Evolutionary conservation across 1,140 invertebrate genomes (phyloP), one percentile per base, ranked within the genome.

Genomic region (Acyrthosiphon pisum): DNA sequence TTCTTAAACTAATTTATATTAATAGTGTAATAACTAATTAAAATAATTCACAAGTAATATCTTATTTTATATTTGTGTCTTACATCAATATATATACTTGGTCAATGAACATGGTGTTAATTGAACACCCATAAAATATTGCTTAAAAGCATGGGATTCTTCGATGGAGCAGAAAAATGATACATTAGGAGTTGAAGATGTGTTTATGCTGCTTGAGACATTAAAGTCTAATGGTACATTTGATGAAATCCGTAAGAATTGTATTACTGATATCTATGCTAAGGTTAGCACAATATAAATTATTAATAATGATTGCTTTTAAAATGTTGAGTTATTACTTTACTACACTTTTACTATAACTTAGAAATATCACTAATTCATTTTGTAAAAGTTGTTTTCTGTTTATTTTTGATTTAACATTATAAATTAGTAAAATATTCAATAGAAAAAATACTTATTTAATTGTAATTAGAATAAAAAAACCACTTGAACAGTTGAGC

Each of bases 221-320:
- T 83, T 93, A 14, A 93, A 93, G 23, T 35, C 91, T 37, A 93
- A 93, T 93, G 91, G 91, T 18, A 93, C 91, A 22, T 93, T 93
- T 26, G 91, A 93, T 56, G 91, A 93, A 37, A 86, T 93, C n/a
- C 91, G 91, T 44, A 93, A 50, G 20, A 6, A 84, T 56, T 93
- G 91, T 93, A 20, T 93, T 83, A 44, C 91, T 9, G 48, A 93
- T 86, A 93, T 93, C 20, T 81, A 93, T 37, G 48, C 91, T 46
- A 93, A 93, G 76, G 91, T 93, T 35, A 9, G 41, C 35, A 84
- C 2, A 22, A 14, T 44, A 44, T 26, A 41, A 60, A 84, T 84
- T 44, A 26, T 44, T 44, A 23, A 44, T 11, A 84, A 41, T 84
- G 9, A 14, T 84, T 44, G 9, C 8, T 84, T 41, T 84, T 84